Percentiles rank a stretch among this genome's conserved stretches.
phyloP scores from a whole-genome alignment of 2,888 invertebrate species.

The Habrosyne pyritoides region DNA sequence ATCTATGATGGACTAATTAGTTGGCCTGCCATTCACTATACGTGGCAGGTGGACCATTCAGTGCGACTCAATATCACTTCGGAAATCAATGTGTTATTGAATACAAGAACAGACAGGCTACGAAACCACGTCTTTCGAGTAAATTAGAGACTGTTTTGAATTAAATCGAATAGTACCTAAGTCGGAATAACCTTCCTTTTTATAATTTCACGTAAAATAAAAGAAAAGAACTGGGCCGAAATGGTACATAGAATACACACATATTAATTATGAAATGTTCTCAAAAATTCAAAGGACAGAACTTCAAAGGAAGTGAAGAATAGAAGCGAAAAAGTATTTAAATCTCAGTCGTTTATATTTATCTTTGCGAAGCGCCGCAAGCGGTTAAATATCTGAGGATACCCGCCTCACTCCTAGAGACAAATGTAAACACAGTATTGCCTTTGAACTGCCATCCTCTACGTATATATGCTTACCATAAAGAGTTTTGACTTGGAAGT shows the following conservation, averaged over 20 bases:
- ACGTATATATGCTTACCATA: conserved; percentile 51
- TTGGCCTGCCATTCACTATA: neutral
- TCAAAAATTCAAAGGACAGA: conserved; percentile 36
- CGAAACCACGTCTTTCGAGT: neutral
- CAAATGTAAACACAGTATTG: conserved; percentile 72
- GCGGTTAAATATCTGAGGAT: conserved; percentile 75
- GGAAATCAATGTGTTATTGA: neutral
- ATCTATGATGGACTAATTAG: neutral
- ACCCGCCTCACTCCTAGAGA: conserved; percentile 60
- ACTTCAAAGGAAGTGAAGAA: conserved; percentile 52
- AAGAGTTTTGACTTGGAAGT: conserved; percentile 42
- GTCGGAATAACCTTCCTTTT: neutral
- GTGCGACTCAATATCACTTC: neutral
- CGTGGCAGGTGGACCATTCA: neutral
- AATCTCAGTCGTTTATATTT: conserved; percentile 73
- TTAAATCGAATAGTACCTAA: neutral
- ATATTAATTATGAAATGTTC: neutral
- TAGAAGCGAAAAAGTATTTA: conserved; percentile 72
- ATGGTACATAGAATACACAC: neutral
- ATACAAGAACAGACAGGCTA: neutral
- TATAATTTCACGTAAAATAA: neutral
- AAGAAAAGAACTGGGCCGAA: neutral
- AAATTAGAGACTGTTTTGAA: neutral
- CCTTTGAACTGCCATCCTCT: conserved; percentile 68
- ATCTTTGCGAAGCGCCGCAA: conserved; percentile 67